A percentile compares a stretch with the other conserved stretches of the same genome.
Conservation (phyloP, 37 sponge, comb jelly and placozoan species). For the Spongilla lacustris region DNA sequence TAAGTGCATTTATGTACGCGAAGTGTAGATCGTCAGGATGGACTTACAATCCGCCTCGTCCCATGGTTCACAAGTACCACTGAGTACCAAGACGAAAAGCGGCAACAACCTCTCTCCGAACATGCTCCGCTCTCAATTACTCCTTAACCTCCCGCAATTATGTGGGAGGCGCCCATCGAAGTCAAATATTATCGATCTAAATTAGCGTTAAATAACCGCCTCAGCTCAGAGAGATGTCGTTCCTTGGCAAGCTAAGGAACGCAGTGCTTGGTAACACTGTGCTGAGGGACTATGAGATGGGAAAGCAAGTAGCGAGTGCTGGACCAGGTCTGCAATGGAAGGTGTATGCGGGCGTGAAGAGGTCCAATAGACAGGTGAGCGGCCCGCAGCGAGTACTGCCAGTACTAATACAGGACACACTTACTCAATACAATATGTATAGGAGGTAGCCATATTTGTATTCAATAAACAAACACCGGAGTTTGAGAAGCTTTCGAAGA, state of each 20-base stretch:
- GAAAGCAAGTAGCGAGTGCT: slow-evolving; percentile 75
- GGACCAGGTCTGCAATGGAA: slow-evolving; percentile 86
- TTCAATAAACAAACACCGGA: slow-evolving; percentile 70
- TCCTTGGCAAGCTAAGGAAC: slow-evolving; percentile 71
- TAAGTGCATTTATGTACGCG: too few relatives aligned
- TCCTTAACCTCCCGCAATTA: too few relatives aligned
- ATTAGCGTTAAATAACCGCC: too few relatives aligned
- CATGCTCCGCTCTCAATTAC: too few relatives aligned
- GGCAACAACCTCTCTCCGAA: too few relatives aligned
- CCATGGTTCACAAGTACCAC: too few relatives aligned
- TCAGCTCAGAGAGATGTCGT: slow-evolving; percentile 80
- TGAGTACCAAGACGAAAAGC: too few relatives aligned
- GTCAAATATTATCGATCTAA: neutral
- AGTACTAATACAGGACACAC: too few relatives aligned
- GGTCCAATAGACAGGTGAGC: slow-evolving; percentile 73
- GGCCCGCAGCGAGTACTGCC: too few relatives aligned
- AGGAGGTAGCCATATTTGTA: slow-evolving; percentile 78
- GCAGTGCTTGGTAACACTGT: slow-evolving; percentile 87
- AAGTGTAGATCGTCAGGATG: too few relatives aligned
- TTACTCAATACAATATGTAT: neutral
- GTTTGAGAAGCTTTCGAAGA: slow-evolving; percentile 75
- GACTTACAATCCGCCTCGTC: too few relatives aligned
- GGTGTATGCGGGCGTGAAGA: slow-evolving; percentile 69
- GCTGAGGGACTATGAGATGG: slow-evolving; percentile 77
- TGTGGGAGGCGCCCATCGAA: too few relatives aligned